Base-by-base conservation (phyloP, 2,113 vertebrate species). In the Sylvietta virens region DNA sequence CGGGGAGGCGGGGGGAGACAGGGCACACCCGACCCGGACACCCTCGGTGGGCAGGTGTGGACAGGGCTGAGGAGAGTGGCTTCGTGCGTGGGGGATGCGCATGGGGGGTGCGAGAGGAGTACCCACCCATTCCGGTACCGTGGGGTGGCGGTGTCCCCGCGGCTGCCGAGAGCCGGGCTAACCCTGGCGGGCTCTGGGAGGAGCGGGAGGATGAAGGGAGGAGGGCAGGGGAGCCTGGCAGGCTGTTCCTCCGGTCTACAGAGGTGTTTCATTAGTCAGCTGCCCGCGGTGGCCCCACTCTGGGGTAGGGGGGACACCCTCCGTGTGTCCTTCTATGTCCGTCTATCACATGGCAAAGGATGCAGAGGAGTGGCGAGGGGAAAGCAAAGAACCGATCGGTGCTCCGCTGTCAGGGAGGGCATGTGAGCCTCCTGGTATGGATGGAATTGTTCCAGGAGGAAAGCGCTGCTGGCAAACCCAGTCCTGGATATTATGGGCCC, bases 231-330 rank as follows among this genome's bases (percentile, higher is more conserved):
- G 31, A 82, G 28, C 35, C 30, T 11, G 51, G 45, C 47, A 71
- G 47, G 37, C 72, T 86, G 60, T n/a, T 77, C 16, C 16, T 15
- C 24, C 35, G 24, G 6, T 18, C 35, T 8, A 15, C 56, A 61
- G 91, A 94, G 96, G 92, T 93, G 94, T 96, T 97, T 95, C 87
- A 81, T 96, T 90, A 97, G 66, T 57, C 40, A 35, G 10, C 5
- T 57, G 83, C 6, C 39, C 28, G 35, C 35, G 19, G 40, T 76
- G 67, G 61, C 44, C 23, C 62, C 24, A 37, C 53, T 74, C 37
- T 14, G 74, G 18, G 31, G 21, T 7, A 11, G 12, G 26, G 27
- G 31, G 39, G 19, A 65, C 39, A 65, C 39, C 24, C 17, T 17
- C 58, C 13, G 20, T 21, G 16, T n/a, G 83, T 88, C 86, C 74